Conservation (phyloP, 2,113 vertebrate species). For the Paralichthys olivaceus region DNA sequence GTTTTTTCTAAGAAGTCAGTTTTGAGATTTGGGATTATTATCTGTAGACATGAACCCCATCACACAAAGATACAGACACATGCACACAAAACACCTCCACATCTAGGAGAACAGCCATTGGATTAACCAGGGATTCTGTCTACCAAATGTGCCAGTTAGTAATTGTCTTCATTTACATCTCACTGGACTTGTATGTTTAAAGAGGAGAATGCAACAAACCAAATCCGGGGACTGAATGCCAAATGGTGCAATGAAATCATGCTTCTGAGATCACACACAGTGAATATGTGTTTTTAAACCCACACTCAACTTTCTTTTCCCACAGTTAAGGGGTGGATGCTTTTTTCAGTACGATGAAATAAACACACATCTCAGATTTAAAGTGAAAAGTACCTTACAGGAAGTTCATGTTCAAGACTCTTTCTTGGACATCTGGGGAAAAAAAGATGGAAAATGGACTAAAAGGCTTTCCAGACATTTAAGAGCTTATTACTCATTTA, state of each 20-base stretch:
- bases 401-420: slow-evolving; percentile 35
- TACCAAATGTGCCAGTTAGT: slow-evolving; percentile 81
- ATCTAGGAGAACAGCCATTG: slow-evolving; percentile 76
- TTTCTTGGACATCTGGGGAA: slow-evolving; percentile 9
- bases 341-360: slow-evolving; percentile 19
- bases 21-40: slow-evolving; percentile 46
- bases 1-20: slow-evolving; percentile 49
- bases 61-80: slow-evolving; percentile 12
- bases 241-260: slow-evolving; percentile 66
- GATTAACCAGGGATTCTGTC: slow-evolving; percentile 68
- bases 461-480: slow-evolving; percentile 52
- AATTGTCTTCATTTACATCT: slow-evolving; percentile 55
- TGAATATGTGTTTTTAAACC: slow-evolving; percentile 20
- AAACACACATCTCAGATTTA: slow-evolving; percentile 45
- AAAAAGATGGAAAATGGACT: slow-evolving; percentile 47
- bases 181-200: slow-evolving; percentile 52
- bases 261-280: slow-evolving; percentile 34
- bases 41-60: slow-evolving; percentile 39
- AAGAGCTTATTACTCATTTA: slow-evolving; percentile 56
- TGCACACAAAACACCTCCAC: background rate
- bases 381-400: slow-evolving; percentile 71
- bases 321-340: slow-evolving; percentile 9
- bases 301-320: slow-evolving; percentile 17
- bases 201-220: slow-evolving; percentile 56
- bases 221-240: slow-evolving; percentile 65